A percentile compares a stretch with the other conserved stretches of the same genome.
Evolutionary conservation across 1,140 invertebrate species (phyloP).

Genomic region (Bilobella aurantiaca): DNA sequence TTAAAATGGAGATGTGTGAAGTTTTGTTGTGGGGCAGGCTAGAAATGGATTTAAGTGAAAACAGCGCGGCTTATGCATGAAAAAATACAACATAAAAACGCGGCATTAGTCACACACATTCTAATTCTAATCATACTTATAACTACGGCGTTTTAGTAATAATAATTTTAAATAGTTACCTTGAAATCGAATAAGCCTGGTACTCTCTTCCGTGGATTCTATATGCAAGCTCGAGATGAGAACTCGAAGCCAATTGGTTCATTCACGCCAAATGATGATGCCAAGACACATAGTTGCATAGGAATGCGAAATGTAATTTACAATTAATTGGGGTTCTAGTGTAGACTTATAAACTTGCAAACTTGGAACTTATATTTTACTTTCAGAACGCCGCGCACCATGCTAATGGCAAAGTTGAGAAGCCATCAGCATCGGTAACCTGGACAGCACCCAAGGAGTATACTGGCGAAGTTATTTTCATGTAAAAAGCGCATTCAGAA

Average conservation of each 20-base stretch:
- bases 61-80: no score
- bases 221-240: conserved; percentile 26
- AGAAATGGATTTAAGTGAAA: no score
- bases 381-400: conserved; percentile 29
- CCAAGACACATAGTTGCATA: conserved; percentile 24
- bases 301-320: conserved; percentile 22
- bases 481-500: conserved; percentile 12
- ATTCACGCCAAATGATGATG: conserved; percentile 18
- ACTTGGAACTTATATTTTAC: neutral
- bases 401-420: conserved; percentile 18
- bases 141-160: no score
- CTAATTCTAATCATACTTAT: no score
- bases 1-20: no score
- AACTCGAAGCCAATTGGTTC: conserved; percentile 15
- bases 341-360: neutral
- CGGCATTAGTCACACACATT: no score
- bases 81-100: no score
- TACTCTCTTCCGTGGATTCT: conserved; percentile 20
- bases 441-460: conserved; percentile 26
- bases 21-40: no score
- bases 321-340: no score
- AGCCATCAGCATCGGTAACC: conserved; percentile 10
- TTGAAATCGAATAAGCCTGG: neutral
- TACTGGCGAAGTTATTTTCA: conserved; percentile 19
- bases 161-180: no score